phyloP scores from a whole-genome alignment of 2,113 vertebrate genomes.

The Xenopus tropicalis region UCB_Xtro_10.0 CM004444.2:19839501-19840000 shows the following conservation, averaged over 20 bases:
- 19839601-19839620: slow-evolving; percentile 51
- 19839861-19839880: too few relatives aligned
- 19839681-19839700: slow-evolving; percentile 44
- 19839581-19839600: slow-evolving; percentile 49
- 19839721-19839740: slow-evolving; percentile 46
- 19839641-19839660: slow-evolving; percentile 52
- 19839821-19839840: too few relatives aligned
- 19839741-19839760: background rate
- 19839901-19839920: too few relatives aligned
- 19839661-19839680: slow-evolving; percentile 44
- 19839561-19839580: slow-evolving; percentile 63
- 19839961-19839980: too few relatives aligned
- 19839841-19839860: too few relatives aligned
- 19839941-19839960: too few relatives aligned
- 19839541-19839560: slow-evolving; percentile 59
- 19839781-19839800: too few relatives aligned
- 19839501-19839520: slow-evolving; percentile 53
- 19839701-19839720: slow-evolving; percentile 43
- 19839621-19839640: slow-evolving; percentile 55
- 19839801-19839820: too few relatives aligned
- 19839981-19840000: too few relatives aligned
- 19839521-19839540: slow-evolving; percentile 60
- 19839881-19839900: too few relatives aligned
- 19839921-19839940: too few relatives aligned
- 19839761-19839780: too few relatives aligned